Conservation (phyloP, 2,113 vertebrate genomes). For the Paraplagusia blochii region DNA sequence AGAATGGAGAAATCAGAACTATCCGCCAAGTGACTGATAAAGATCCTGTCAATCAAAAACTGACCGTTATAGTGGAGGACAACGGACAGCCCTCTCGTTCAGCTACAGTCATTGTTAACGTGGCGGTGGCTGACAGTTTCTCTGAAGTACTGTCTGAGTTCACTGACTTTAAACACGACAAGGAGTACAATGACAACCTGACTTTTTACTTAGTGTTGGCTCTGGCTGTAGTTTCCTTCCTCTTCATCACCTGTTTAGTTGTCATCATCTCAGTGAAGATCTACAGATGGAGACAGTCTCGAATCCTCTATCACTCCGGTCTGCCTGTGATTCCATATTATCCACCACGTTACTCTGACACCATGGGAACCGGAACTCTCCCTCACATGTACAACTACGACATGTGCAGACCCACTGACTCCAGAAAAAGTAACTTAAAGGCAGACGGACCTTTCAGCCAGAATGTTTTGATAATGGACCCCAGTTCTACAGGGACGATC, state of each 20-base stretch:
- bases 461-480: slow-evolving; percentile 29
- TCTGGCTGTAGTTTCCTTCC: neutral
- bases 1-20: too few relatives aligned
- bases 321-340: neutral
- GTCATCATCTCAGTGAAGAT: neutral
- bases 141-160: neutral
- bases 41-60: too few relatives aligned
- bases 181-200: neutral
- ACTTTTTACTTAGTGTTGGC: neutral
- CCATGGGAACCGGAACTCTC: slow-evolving; percentile 17
- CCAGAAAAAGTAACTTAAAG: slow-evolving; percentile 25
- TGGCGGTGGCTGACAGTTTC: neutral
- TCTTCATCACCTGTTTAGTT: neutral
- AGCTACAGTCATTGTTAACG: too few relatives aligned
- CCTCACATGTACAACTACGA: slow-evolving; percentile 15
- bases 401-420: slow-evolving; percentile 15
- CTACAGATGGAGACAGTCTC: neutral
- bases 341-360: neutral
- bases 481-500: neutral
- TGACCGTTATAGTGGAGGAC: too few relatives aligned
- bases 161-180: neutral
- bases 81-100: too few relatives aligned
- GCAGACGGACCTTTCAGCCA: slow-evolving; percentile 32
- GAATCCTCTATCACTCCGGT: neutral
- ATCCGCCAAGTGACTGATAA: too few relatives aligned